Evolutionary conservation across 2,888 invertebrate species (phyloP).

Genomic region (Calephelis perditalis): DNA sequence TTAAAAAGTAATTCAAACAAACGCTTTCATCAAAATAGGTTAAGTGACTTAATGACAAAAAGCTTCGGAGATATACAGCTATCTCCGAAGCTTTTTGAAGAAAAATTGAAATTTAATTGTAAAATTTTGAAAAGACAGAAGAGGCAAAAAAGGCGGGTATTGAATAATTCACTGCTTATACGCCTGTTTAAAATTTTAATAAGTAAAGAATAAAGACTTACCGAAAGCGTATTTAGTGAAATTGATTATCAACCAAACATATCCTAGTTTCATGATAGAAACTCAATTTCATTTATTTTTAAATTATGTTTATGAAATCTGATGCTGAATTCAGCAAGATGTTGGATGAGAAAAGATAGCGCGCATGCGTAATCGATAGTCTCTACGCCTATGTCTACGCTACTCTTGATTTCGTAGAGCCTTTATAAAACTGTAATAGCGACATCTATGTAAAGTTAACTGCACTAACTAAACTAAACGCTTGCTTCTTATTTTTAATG

Average conservation of each 20-base stretch:
- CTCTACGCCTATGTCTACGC: conserved; percentile 24
- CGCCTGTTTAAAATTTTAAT: background rate
- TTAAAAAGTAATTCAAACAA: too few species aligned
- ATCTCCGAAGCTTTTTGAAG: too few species aligned
- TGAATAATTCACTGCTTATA: background rate
- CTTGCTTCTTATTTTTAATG: too few species aligned
- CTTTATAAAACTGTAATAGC: conserved; percentile 2
- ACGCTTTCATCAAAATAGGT: too few species aligned
- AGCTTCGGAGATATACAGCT: too few species aligned
- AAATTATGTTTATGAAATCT: conserved; percentile 32
- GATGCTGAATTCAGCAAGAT: conserved; percentile 32
- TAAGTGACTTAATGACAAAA: too few species aligned
- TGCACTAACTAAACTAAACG: background rate
- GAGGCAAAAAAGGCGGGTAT: background rate
- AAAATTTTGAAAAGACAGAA: background rate
- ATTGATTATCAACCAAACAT: conserved; percentile 44
- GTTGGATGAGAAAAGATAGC: conserved; percentile 26
- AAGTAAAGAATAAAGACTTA: conserved; percentile 37
- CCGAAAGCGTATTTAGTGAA: conserved; percentile 44
- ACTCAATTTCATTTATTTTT: background rate
- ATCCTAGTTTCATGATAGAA: conserved; percentile 49
- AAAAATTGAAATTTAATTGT: too few species aligned
- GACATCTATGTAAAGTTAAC: background rate
- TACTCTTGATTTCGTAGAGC: conserved; percentile 28
- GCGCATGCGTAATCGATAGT: conserved; percentile 70